Percentiles rank a stretch among this genome's conserved stretches.
Evolutionary conservation across 2,797 vertebrate genomes (phyloP).

Genomic region (Pseudopleuronectes americanus): DNA sequence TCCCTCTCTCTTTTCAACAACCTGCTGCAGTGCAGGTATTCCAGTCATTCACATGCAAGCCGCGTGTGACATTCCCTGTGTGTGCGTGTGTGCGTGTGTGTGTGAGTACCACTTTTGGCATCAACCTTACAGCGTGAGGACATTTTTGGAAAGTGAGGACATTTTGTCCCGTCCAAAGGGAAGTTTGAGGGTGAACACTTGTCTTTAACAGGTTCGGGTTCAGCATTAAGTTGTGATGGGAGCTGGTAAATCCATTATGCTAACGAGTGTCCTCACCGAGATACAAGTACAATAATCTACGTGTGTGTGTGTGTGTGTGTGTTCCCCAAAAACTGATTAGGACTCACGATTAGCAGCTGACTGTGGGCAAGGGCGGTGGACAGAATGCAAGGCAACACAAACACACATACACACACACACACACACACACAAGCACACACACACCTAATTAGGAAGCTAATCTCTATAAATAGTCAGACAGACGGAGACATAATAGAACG

Average conservation of each 20-base stretch:
- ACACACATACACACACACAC: neutral
- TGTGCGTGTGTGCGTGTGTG: neutral
- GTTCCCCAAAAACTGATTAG: neutral
- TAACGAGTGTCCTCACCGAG: too few species aligned
- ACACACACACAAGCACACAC: neutral
- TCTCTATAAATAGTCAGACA: neutral
- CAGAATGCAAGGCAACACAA: neutral
- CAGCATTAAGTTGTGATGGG: too few species aligned
- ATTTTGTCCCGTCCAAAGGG: too few species aligned
- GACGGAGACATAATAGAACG: neutral
- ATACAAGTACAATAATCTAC: too few species aligned
- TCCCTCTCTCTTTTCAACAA: constrained; percentile 23
- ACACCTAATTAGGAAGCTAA: constrained; percentile 5
- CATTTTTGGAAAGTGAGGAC: too few species aligned
- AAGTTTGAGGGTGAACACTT: too few species aligned
- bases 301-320: neutral
- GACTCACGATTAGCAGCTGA: constrained; percentile 14
- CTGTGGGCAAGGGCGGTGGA: constrained; percentile 11
- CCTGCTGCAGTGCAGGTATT: constrained; percentile 35
- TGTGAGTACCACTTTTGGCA: too few species aligned
- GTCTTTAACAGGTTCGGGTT: too few species aligned
- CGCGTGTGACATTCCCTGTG: neutral
- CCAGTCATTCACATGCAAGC: constrained; percentile 12
- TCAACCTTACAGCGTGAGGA: too few species aligned
- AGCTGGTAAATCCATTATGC: too few species aligned